Base-by-base conservation (phyloP, 2,888 invertebrate genomes). In the Harmothoe impar region DNA sequence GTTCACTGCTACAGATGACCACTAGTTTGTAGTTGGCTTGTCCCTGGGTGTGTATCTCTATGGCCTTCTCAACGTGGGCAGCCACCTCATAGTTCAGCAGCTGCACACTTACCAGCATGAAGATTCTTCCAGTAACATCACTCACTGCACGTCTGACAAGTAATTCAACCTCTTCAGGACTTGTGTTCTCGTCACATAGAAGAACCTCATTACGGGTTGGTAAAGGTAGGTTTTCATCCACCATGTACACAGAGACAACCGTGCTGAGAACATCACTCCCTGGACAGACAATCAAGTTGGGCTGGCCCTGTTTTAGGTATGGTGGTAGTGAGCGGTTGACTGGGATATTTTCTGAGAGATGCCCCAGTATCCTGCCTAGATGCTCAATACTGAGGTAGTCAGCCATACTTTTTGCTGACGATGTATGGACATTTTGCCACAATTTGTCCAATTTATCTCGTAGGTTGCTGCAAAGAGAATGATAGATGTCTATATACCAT, bases 371-470 rank as follows among this genome's bases (percentile, higher is more conserved):
- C 25, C 93, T 90, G 15, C 94, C 94, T 51, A 95, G 93, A 91
- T 94, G 94, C 90, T 94, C 93, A 23, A 94, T 91, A 91, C 94
- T 94, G 10, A 94, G 92, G 90, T 93, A 94, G 54, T 94, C 94
- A 0, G 92, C 77, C 25, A 94, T 93, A 91, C 94, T 94, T 33
- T 92, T 92, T 12, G 94, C 92, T n/a, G 94, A 92, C 7, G 92
- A 91, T 5, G 91, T 84, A 20, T 93, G 90, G 89, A 94, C 94
- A n/a, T 91, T 88, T 7, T 85, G 81, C 94, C 94, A 94, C 51
- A 94, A 31, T 23, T 92, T 91, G 56, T 91, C 90, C 68, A 94
- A 89, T 15, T 91, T 86, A 10, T 33, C 86, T n/a, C 56, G 68
- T 77, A 92, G 90, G 17, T 77, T 62, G 25, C 92, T 92, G 89